Base-by-base conservation (phyloP, 1,140 invertebrate species). In the Camponotus floridanus region DNA sequence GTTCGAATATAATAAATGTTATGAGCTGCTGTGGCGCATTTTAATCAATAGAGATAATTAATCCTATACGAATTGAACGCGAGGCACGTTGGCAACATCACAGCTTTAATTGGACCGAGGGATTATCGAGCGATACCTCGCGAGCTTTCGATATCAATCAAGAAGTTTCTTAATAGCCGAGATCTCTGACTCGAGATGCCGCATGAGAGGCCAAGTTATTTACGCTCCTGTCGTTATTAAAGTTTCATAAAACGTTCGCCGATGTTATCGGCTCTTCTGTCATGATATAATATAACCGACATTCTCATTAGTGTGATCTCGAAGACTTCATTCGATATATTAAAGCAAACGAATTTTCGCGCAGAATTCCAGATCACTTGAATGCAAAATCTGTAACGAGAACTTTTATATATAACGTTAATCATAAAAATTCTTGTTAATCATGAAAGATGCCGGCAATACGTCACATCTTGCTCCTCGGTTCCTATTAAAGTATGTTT, bases 1-100 rank as follows among this genome's bases (percentile, higher is more conserved):
- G 68, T 31, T 26, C n/a, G n/a, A 73, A 62, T 36, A 36, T 39
- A 73, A 73, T 59, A 61, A 73, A 61, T 31, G 68, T 31, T 26
- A 64, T 18, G 45, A 79, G 13, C 21, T 61, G 21, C 15, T 15
- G 21, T 21, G 48, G 78, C 39, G 36, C 0, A 42, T 55, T 73
- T 74, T 83, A 83, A 83, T 83, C 57, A 83, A 73, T 70, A 57
- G 13, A 71, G n/a, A 31, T 73, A 83, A 83, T 83, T 83, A 73
- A 83, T 83, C 68, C 79, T 45, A n/a, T n/a, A 55, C 57, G 68
- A 74, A 73, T 45, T 74, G 31, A 31, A 83, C 31, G 67, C 55
- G 26, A 45, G 26, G 11, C 39, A 61, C 67, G 39, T 81, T 31
- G 26, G 39, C 18, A 61, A 45, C 67, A 59, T 80, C 64, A 31